Base-by-base conservation (phyloP, 2,113 vertebrate species). In the Columbina picui region DNA sequence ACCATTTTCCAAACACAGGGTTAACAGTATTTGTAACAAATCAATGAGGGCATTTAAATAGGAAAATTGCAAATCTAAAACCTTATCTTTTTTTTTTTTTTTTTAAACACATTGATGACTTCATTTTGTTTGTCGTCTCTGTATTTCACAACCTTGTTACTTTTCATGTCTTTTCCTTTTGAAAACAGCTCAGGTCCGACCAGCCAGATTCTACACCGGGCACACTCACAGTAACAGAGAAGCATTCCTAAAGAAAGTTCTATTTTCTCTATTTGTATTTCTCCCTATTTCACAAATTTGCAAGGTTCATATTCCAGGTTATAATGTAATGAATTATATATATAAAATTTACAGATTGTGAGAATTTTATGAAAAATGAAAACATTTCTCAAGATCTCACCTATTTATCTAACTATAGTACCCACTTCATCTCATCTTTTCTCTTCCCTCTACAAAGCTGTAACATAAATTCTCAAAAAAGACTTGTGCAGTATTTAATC, bases 11-110 rank as follows among this genome's bases (percentile, higher is more conserved):
- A 97, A 97, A 97, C 92, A 98, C 94, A 98, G 97, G 96, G 97
- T 98, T 98, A 98, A 98, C 94, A 94, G 80, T 96, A 97, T 96
- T 97, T 96, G 96, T 84, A 95, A 96, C 97, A 98, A 98, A 98
- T 98, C 94, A 97, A 94, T 96, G 96, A 96, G 90, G 89, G 32
- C 56, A 94, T 97, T 97, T 97, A 96, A 97, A 98, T 93, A 90
- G 81, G 89, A 95, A 97, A 97, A 97, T 95, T 87, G 91, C 84
- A 97, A 94, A 95, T 88, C 59, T 97, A 87, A 96, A 97, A 89
- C 82, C 60, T 87, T 34, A 91, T 69, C 90, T 19, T 94, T 96
- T 94, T 92, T 97, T 94, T 85, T 43, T 39, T 11, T 11, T 95
- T 94, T 92, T 97, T 94, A 81, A 81, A 92, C 60, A 96, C 79